phyloP scores from a whole-genome alignment of 2,888 invertebrate genomes.

The Toxonevra muliebris region DNA sequence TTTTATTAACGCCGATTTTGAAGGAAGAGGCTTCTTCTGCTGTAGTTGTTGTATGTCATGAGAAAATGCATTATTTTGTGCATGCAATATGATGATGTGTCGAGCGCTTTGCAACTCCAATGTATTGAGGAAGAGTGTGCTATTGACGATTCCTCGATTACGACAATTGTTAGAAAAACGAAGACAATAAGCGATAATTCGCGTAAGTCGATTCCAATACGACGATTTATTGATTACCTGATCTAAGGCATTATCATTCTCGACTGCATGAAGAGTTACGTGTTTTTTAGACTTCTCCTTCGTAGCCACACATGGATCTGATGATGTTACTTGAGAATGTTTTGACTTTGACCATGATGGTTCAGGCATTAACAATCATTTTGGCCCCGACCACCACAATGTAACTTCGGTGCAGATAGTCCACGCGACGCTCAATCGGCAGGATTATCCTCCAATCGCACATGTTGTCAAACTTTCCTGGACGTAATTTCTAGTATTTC shows the following conservation, averaged over 20 bases:
- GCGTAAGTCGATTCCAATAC: conserved; percentile 21
- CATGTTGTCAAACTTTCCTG: conserved; percentile 33
- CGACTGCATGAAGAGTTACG: background rate
- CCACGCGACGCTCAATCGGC: conserved; percentile 43
- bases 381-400: conserved; percentile 39
- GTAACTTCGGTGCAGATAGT: conserved; percentile 24
- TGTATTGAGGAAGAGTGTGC: no score
- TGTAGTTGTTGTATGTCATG: no score
- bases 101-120: no score
- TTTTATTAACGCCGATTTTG: no score
- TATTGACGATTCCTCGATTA: no score
- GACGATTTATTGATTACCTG: conserved; percentile 14
- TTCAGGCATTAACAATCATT: conserved; percentile 20
- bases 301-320: background rate
- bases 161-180: no score
- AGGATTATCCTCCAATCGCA: conserved; percentile 34
- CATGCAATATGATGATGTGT: no score
- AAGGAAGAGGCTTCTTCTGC: no score
- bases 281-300: conserved; percentile 5
- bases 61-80: no score
- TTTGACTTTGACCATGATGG: conserved; percentile 19
- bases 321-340: background rate
- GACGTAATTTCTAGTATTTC: conserved; percentile 31
- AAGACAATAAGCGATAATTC: no score
- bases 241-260: conserved; percentile 4